Conservation (phyloP, 1,140 invertebrate species). For the Drosophila suzukii region DNA sequence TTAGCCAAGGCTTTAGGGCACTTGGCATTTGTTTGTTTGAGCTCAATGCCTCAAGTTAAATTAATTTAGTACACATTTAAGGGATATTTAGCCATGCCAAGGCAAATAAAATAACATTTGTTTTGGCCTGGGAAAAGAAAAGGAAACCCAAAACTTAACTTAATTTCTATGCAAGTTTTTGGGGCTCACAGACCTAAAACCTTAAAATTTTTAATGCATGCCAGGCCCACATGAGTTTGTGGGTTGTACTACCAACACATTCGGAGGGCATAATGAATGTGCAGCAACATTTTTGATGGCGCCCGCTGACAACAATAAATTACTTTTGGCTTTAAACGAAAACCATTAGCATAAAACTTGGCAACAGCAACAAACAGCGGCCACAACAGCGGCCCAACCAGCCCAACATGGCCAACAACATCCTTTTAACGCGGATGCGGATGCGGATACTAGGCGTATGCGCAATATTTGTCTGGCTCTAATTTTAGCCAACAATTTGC, state of each 20-base stretch:
- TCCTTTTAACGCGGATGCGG: conserved; percentile 68
- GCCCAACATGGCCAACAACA: conserved; percentile 14
- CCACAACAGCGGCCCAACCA: conserved; percentile 27
- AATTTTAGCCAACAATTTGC: conserved; percentile 82
- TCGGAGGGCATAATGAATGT: conserved; percentile 77
- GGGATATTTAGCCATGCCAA: conserved; percentile 7
- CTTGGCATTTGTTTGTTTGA: conserved; percentile 24
- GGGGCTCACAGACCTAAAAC: conserved; percentile 37
- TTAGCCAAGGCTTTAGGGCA: conserved; percentile 24
- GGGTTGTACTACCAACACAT: conserved; percentile 22
- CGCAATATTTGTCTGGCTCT: conserved; percentile 80
- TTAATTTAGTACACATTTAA: conserved; percentile 9
- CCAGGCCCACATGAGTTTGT: conserved; percentile 3
- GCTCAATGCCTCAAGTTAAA: conserved; percentile 1
- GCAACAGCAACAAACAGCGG: conserved; percentile 57
- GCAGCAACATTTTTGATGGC: conserved; percentile 83
- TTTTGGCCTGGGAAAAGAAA: conserved; percentile 9
- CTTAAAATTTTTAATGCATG: conserved; percentile 75
- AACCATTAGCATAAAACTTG: conserved; percentile 83
- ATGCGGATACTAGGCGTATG: conserved; percentile 70
- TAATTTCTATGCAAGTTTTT: conserved; percentile 77
- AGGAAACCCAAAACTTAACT: conserved; percentile 28
- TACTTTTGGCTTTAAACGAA: conserved; percentile 83
- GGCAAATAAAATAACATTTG: conserved; percentile 34
- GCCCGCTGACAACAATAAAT: conserved; percentile 82